These are phyloP conservation scores for Drosophila persimilis DNA, from an alignment of 1,140 invertebrate genomes.

Conservation along the genomic window DNA sequence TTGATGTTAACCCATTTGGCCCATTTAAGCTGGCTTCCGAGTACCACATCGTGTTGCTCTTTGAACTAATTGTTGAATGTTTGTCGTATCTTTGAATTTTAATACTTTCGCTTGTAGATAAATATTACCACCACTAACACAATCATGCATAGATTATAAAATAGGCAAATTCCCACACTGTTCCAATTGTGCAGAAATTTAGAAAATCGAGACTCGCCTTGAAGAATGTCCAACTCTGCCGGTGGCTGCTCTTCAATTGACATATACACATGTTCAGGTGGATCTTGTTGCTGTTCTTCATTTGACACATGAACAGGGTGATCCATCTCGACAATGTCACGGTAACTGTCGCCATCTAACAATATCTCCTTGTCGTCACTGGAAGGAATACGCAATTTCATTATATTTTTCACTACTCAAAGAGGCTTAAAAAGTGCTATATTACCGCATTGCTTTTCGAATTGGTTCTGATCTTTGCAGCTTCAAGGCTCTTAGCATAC, in stretches of 20 bases:
- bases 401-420: not conserved
- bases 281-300: not conserved
- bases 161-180: constrained; percentile 31
- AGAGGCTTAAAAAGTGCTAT: too few relatives aligned
- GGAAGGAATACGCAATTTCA: not conserved
- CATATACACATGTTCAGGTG: not conserved
- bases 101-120: constrained; percentile 23
- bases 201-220: not conserved
- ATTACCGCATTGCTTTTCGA: not conserved
- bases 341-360: constrained; percentile 1
- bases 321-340: constrained; percentile 3
- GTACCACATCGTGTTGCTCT: too few relatives aligned
- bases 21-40: not conserved
- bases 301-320: not conserved
- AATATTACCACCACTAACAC: constrained; percentile 24
- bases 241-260: not conserved
- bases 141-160: constrained; percentile 53
- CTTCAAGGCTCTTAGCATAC: constrained; percentile 33
- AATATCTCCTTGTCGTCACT: constrained; percentile 37
- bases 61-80: not conserved
- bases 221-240: not conserved
- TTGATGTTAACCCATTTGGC: not conserved
- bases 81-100: constrained; percentile 9
- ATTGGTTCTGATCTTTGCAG: constrained; percentile 14
- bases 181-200: constrained; percentile 26